A percentile compares a stretch with the other conserved stretches of the same genome.
Conservation (phyloP, 2,113 vertebrate genomes). For the Dunckerocampus dactyliophorus region DNA sequence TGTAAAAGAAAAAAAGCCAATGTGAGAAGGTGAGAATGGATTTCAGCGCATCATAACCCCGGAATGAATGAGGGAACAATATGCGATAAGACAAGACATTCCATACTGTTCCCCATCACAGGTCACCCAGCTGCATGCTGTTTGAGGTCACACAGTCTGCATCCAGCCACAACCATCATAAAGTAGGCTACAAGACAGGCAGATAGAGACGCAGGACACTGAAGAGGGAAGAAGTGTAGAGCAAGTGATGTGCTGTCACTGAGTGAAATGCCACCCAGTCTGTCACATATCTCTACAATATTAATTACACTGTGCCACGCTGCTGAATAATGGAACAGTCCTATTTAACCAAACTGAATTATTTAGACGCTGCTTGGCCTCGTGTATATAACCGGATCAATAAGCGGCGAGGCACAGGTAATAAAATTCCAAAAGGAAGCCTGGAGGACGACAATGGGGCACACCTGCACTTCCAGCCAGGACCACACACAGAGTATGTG, state of each 20-base stretch:
- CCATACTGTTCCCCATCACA: background rate
- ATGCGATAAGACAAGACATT: conserved; percentile 16
- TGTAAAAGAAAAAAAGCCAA: too few species aligned
- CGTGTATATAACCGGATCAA: conserved; percentile 76
- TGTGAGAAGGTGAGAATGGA: conserved; percentile 13
- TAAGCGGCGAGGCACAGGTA: conserved; percentile 66
- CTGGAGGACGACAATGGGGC: conserved; percentile 50
- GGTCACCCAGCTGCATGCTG: conserved; percentile 11
- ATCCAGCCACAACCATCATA: conserved; percentile 22
- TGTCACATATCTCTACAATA: conserved; percentile 78
- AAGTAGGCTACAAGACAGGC: background rate
- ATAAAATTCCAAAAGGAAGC: conserved; percentile 69
- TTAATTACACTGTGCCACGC: conserved; percentile 77
- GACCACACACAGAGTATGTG: background rate
- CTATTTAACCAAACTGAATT: conserved; percentile 79
- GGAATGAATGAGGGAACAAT: conserved; percentile 14
- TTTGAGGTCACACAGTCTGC: conserved; percentile 9
- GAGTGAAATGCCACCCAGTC: conserved; percentile 66
- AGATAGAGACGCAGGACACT: conserved; percentile 4
- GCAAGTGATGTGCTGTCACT: conserved; percentile 47
- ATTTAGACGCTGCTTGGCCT: conserved; percentile 72
- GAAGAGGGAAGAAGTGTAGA: conserved; percentile 25
- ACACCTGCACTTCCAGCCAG: conserved; percentile 34
- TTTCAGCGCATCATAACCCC: conserved; percentile 9
- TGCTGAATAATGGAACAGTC: conserved; percentile 77